Base-by-base conservation (phyloP, 2,797 vertebrate species). In the Champsocephalus gunnari region DNA sequence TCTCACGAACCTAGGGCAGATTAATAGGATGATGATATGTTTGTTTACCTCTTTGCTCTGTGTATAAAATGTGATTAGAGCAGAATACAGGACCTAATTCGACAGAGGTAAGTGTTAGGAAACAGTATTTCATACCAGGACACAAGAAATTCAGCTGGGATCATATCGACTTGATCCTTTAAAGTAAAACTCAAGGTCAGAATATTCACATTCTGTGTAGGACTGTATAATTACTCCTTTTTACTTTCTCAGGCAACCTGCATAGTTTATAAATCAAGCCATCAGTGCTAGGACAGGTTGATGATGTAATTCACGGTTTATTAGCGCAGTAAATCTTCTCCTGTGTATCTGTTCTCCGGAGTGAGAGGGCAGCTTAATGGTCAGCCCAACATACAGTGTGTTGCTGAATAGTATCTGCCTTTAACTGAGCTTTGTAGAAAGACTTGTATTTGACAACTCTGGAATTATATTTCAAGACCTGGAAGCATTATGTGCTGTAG, bases 261-360 rank as follows among this genome's bases (percentile, higher is more conserved):
- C 55, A 74, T 66, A 61, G 81, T 85, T 87, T 87, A 88, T 90
- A 89, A 92, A 92, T 91, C 81, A 87, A 78, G 59, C 67, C 79
- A 85, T 92, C 85, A 72, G 71, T 57, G 84, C 82, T 83, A 84
- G 55, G 91, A 92, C 90, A 92, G 85, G 79, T 85, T 88, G 84
- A 88, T 92, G 90, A 93, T 75, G 81, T 92, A 89, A 92, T 93
- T 93, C 85, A 92, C 77, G 91, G 80, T 88, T 86, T 49, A 93
- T 93, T 92, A 84, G 81, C 80, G 87, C 82, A 82, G 77, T 91
- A 91, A 93, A 94, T 94, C 89, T 93, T 85, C 85, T 70, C 74
- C 69, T 81, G 87, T 80, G 83, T 70, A 85, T 88, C 80, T 82
- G 78, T 84, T 72, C 64, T 88, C 69, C 68, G 66, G 74, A 79